Evolutionary conservation across 1,140 invertebrate species (phyloP).

Genomic region (Triops longicaudatus): DNA sequence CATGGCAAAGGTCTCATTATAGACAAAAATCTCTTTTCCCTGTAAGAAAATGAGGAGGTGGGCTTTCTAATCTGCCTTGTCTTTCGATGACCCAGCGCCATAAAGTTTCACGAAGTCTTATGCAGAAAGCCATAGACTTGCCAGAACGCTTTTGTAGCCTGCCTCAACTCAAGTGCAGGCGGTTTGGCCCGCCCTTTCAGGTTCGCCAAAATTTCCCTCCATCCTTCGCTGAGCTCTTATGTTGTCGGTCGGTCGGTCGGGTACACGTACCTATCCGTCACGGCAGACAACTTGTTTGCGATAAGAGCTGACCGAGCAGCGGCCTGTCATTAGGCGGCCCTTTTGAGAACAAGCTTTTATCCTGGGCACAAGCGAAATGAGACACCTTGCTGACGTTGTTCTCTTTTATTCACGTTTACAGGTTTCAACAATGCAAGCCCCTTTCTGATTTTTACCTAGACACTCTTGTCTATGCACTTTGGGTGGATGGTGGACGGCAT

Average conservation of each 20-base stretch:
- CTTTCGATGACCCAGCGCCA: neutral
- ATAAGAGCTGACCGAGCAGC: conserved; percentile 13
- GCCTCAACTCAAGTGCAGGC: too few species aligned
- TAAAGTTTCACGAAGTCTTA: neutral
- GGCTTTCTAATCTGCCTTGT: conserved; percentile 1
- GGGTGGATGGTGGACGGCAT: too few species aligned
- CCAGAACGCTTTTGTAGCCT: too few species aligned
- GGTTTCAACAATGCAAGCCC: too few species aligned
- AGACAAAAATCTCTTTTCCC: conserved; percentile 4
- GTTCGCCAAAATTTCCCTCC: neutral
- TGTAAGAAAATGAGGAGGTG: neutral
- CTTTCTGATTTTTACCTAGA: too few species aligned
- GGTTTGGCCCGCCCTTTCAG: neutral
- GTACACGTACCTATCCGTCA: conserved; percentile 1
- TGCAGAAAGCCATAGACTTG: neutral
- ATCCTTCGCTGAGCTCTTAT: neutral
- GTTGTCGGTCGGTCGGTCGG: neutral
- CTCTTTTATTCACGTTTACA: conserved; percentile 11
- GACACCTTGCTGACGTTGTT: neutral
- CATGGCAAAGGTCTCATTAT: conserved; percentile 10
- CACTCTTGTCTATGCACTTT: too few species aligned
- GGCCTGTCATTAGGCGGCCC: conserved; percentile 23
- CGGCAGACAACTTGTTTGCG: conserved; percentile 23
- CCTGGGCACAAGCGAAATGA: conserved; percentile 19
- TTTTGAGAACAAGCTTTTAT: conserved; percentile 17